phyloP scores from a whole-genome alignment of 2,797 vertebrate genomes.

The Falco naumanni region DNA sequence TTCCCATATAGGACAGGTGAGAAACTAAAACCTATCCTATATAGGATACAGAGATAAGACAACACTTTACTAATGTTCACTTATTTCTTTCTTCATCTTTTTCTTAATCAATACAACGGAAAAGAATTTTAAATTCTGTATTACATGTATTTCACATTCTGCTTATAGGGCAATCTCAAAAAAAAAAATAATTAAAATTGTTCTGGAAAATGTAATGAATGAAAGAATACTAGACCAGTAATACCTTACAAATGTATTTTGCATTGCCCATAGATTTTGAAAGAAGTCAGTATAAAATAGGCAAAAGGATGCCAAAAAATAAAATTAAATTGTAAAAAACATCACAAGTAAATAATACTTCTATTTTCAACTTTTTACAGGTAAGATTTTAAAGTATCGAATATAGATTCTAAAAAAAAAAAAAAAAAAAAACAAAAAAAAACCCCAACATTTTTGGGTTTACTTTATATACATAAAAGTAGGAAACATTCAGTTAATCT shows the following conservation, averaged over 20 bases:
- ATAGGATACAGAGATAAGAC: background rate
- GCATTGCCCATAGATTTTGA: background rate
- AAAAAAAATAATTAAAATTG: background rate
- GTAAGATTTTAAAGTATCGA: background rate
- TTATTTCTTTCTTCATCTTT: background rate
- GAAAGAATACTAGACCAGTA: slow-evolving; percentile 29
- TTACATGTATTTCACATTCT: background rate
- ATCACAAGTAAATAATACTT: background rate
- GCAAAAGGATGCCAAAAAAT: slow-evolving; percentile 6
- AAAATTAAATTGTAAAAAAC: background rate
- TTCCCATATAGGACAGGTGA: background rate
- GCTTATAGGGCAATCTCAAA: background rate
- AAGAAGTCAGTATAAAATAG: slow-evolving; percentile 10
- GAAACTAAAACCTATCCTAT: slow-evolving; percentile 16
- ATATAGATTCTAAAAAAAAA: background rate
- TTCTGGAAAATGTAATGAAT: slow-evolving; percentile 21
- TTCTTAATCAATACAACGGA: background rate
- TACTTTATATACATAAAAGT: slow-evolving; percentile 5
- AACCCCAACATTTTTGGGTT: background rate
- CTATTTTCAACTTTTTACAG: background rate
- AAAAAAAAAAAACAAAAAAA: background rate
- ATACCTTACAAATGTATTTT: background rate
- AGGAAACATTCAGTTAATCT: background rate
- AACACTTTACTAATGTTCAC: background rate
- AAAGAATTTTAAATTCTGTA: slow-evolving; percentile 10